These are phyloP conservation scores for Zenarchopterus dispar DNA, from an alignment of 2,797 vertebrate species.

Conservation along the genomic window DNA sequence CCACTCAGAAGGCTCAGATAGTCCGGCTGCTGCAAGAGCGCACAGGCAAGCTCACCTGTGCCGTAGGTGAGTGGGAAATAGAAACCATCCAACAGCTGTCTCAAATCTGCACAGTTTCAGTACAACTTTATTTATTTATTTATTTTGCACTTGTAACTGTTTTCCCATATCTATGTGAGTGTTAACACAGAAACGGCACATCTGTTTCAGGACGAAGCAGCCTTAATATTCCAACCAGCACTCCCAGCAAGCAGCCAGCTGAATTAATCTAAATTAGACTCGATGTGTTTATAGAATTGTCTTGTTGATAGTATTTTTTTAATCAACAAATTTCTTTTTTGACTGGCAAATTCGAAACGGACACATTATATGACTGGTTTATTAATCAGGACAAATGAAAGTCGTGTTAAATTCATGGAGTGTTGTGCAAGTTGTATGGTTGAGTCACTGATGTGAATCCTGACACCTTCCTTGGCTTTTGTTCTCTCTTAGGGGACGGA, in stretches of 20 bases:
- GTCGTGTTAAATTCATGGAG: conserved; percentile 29
- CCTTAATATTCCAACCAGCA: background rate
- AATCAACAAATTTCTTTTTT: background rate
- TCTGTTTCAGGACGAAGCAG: background rate
- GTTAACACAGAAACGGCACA: background rate
- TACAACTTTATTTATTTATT: too few species aligned
- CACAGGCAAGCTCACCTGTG: conserved; percentile 95
- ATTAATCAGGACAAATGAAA: conserved; percentile 20
- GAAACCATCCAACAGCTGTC: background rate
- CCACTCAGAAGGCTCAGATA: conserved; percentile 97
- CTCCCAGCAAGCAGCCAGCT: too few species aligned
- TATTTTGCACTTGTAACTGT: too few species aligned
- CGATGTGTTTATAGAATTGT: too few species aligned
- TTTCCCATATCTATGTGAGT: background rate
- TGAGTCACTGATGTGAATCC: conserved; percentile 61
- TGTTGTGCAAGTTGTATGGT: background rate
- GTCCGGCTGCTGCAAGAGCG: conserved; percentile 95
- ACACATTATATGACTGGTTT: background rate
- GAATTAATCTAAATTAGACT: too few species aligned
- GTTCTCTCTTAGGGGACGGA: conserved; percentile 90
- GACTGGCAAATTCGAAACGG: too few species aligned
- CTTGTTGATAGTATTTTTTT: too few species aligned
- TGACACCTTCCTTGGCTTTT: conserved; percentile 71
- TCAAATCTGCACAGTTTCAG: background rate
- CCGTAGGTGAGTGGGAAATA: conserved; percentile 86